Percentiles rank a stretch among this genome's conserved stretches.
Conservation (phyloP, 2,888 invertebrate species). For the Parnassius glacialis region DNA sequence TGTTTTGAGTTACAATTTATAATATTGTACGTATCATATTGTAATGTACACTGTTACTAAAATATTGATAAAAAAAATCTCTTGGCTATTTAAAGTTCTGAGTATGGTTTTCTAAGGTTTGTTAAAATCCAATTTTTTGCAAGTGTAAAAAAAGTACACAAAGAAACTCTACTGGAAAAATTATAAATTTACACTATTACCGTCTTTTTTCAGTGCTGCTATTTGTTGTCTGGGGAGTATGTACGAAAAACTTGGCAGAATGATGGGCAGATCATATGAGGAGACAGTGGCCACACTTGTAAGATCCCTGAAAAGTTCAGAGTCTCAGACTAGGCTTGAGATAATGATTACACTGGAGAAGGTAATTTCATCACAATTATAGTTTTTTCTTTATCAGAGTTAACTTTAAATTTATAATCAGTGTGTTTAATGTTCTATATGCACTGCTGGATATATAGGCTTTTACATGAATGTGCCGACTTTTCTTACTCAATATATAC, state of each 20-base stretch:
- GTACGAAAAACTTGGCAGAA: constrained; percentile 98
- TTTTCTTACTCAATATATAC: too few species aligned
- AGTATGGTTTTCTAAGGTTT: neutral
- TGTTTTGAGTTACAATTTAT: too few species aligned
- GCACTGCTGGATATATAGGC: too few species aligned
- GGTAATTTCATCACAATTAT: constrained; percentile 70
- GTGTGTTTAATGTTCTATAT: neutral
- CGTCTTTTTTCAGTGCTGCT: constrained; percentile 87
- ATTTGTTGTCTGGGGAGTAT: constrained; percentile 97
- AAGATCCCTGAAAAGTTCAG: constrained; percentile 94
- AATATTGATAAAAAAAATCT: too few species aligned
- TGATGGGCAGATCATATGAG: constrained; percentile 99
- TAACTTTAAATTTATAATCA: neutral
- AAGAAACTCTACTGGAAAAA: too few species aligned
- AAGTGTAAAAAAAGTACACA: too few species aligned
- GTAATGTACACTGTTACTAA: too few species aligned
- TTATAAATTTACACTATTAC: too few species aligned
- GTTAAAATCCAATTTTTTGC: neutral
- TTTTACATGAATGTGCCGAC: too few species aligned
- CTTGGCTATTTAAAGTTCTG: too few species aligned
- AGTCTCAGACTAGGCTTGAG: constrained; percentile 97
- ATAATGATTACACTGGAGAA: constrained; percentile 98
- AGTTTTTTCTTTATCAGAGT: constrained; percentile 1
- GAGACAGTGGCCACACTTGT: constrained; percentile 97
- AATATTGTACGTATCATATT: too few species aligned